Evolutionary conservation across 2,113 vertebrate genomes (phyloP).

Genomic region (Machaerirhynchus nigripectus): DNA sequence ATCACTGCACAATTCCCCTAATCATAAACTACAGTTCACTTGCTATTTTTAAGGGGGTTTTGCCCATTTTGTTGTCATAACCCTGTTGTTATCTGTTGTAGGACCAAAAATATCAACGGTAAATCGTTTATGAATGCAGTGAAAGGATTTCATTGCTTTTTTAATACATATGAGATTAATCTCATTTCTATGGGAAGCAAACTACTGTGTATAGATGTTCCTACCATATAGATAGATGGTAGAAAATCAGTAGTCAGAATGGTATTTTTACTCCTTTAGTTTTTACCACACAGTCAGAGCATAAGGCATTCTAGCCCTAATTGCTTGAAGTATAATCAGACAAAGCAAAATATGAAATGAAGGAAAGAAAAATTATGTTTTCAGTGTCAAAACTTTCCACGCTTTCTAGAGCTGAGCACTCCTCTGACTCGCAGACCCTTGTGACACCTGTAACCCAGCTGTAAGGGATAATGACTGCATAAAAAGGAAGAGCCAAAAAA

Average conservation of each 20-base stretch:
- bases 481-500: background rate
- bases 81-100: background rate
- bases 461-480: background rate
- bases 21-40: background rate
- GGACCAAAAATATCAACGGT: background rate
- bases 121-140: background rate
- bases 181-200: background rate
- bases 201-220: background rate
- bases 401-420: background rate
- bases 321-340: background rate
- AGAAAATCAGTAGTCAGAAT: background rate
- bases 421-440: background rate
- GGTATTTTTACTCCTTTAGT: background rate
- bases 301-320: background rate
- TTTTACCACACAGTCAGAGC: background rate
- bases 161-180: background rate
- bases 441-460: background rate
- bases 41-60: background rate
- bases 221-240: background rate
- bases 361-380: background rate
- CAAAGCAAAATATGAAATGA: background rate
- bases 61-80: background rate
- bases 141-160: background rate
- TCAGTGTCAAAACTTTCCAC: background rate
- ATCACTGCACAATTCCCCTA: background rate